Evolutionary conservation across 2,888 invertebrate genomes (phyloP), one percentile per base, ranked within the genome.

Genomic region (Ferdinandea cuprea): DNA sequence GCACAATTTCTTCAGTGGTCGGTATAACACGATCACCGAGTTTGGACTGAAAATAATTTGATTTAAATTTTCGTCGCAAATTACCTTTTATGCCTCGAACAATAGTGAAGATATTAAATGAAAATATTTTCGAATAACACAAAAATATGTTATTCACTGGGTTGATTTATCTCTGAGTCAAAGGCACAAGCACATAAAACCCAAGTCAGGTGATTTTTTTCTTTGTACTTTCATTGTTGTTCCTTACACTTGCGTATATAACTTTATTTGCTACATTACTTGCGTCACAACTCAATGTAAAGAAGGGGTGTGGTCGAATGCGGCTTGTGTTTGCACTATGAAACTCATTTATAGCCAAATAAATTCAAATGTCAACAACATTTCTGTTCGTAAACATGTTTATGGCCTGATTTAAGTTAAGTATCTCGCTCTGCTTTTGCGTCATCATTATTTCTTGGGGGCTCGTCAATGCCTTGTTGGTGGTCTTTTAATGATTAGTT

Each of bases 321-420:
- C 17, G 28, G 13, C 9, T 48, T n/a, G 5, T 19, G 11, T 59
- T 44, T 17, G 17, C 42, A 40, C 56, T 40, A 13, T 28, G n/a
- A 46, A 61, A 32, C n/a, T 13, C 11, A 19, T 21, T 46, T 46
- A 7, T 0, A 32, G 19, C 21, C 21, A 48, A 63, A 44, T 42
- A 44, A 17, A n/a, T 9, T 17, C 2, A 30, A 42, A 11, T n/a
- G 32, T 8, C 9, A 50, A n/a, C 9, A 52, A 61, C 37, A 35
- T 54, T 40, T 58, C 6, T 42, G 13, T 15, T n/a, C 15, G 61
- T 72, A 72, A 72, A 72, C 72, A 72, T 54, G 72, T 63, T 61
- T 52, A 54, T 72, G 72, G 72, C 28, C 54, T 25, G 54, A 52
- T 71, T 72, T 21, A 35, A 15, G 35, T 46, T 63, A n/a, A n/a